These are phyloP conservation scores for Orchesellides sinensis DNA, from an alignment of 2,888 invertebrate genomes.

Conservation along the genomic window DNA sequence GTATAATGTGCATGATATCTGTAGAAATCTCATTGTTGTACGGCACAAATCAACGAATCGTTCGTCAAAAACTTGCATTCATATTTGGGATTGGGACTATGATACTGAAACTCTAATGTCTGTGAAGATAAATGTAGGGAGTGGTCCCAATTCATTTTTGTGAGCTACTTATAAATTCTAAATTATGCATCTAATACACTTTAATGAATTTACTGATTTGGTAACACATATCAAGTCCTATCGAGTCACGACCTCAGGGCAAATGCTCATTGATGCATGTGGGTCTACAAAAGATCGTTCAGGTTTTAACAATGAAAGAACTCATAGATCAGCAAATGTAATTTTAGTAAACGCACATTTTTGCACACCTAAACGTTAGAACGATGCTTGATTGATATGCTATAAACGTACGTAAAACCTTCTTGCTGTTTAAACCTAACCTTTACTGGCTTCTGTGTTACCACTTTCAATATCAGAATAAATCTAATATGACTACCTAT, in stretches of 20 bases:
- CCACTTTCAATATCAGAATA: conserved; percentile 4
- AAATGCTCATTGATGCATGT: conserved; percentile 26
- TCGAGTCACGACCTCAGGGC: conserved; percentile 35
- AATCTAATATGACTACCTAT: conserved; percentile 17
- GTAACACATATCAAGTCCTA: conserved; percentile 9
- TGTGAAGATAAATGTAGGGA: conserved; percentile 20
- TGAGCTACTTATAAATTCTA: conserved; percentile 8
- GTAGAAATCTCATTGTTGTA: background rate
- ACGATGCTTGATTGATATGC: too few relatives aligned
- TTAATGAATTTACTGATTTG: conserved; percentile 20
- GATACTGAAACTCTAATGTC: background rate
- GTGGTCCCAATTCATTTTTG: conserved; percentile 3
- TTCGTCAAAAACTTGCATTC: conserved; percentile 5
- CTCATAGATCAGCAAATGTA: background rate
- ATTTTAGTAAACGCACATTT: background rate
- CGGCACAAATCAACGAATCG: background rate
- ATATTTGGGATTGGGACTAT: too few relatives aligned
- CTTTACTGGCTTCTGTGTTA: conserved; percentile 4
- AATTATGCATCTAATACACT: conserved; percentile 12
- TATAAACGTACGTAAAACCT: too few relatives aligned
- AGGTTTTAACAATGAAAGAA: background rate
- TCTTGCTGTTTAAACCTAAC: background rate
- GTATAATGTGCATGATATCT: background rate
- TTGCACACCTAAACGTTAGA: too few relatives aligned
- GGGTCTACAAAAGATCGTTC: conserved; percentile 1